These are phyloP conservation scores for Drosophila azteca DNA, from an alignment of 1,140 invertebrate species.

Conservation along the genomic window DNA sequence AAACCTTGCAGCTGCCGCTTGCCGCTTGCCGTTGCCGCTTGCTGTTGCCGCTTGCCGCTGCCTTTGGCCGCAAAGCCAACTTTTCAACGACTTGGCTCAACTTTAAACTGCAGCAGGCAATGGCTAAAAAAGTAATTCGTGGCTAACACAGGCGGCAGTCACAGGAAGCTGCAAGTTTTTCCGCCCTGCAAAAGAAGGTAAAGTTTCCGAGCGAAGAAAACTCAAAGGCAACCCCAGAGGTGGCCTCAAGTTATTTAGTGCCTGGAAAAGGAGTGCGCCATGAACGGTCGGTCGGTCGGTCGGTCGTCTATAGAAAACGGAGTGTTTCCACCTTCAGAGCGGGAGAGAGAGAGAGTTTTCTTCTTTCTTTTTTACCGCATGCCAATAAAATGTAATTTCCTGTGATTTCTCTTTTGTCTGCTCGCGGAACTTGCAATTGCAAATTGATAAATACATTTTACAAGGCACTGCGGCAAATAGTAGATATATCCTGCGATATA, in stretches of 20 bases:
- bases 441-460: conserved; percentile 79
- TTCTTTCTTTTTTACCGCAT: conserved; percentile 6
- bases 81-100: conserved; percentile 79
- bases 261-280: too few relatives aligned
- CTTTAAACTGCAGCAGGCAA: conserved; percentile 60
- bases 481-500: conserved; percentile 9
- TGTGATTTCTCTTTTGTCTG: conserved; percentile 74
- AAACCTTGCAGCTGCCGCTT: conserved; percentile 26
- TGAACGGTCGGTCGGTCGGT: too few relatives aligned
- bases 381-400: conserved; percentile 74
- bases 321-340: too few relatives aligned
- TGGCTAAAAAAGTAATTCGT: conserved; percentile 53
- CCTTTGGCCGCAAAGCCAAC: conserved; percentile 62
- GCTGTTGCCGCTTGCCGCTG: conserved; percentile 6
- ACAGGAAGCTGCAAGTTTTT: conserved; percentile 16
- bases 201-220: too few relatives aligned
- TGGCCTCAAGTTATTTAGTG: too few relatives aligned
- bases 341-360: too few relatives aligned
- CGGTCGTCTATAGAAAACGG: too few relatives aligned
- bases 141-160: conserved; percentile 23
- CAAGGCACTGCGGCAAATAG: conserved; percentile 50
- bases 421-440: conserved; percentile 56
- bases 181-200: too few relatives aligned
- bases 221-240: too few relatives aligned
- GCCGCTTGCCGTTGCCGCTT: conserved; percentile 1